Percentiles rank a stretch among this genome's conserved stretches.
Evolutionary conservation across 2,797 vertebrate genomes (phyloP).

Genomic region (Hydrophis major): DNA sequence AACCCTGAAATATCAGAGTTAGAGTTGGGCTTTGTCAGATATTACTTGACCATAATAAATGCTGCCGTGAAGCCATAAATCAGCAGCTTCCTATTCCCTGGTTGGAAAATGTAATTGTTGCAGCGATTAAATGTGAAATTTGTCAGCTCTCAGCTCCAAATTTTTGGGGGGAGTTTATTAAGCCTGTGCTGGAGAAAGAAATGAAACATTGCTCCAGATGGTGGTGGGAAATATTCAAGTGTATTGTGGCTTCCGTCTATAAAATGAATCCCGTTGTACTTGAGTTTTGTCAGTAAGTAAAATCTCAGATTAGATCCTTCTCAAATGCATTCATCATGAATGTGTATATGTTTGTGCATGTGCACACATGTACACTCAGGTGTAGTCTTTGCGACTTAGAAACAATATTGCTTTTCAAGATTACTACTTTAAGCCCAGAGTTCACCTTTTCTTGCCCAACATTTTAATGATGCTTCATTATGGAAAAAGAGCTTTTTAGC

Average conservation of each 20-base stretch:
- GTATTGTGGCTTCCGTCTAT: background rate
- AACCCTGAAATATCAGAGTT: background rate
- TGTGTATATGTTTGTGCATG: background rate
- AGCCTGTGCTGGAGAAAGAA: background rate
- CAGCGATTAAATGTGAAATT: background rate
- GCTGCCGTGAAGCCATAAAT: background rate
- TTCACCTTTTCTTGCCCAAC: background rate
- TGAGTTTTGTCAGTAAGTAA: slow-evolving; percentile 1
- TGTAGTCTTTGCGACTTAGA: background rate
- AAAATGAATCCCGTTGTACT: background rate
- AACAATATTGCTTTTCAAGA: background rate
- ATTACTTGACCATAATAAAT: background rate
- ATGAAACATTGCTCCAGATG: background rate
- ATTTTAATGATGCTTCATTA: background rate
- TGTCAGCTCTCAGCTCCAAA: background rate
- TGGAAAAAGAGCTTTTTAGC: background rate
- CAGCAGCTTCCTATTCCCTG: background rate
- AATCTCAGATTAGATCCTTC: background rate
- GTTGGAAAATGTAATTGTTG: background rate
- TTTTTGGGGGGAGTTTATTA: background rate
- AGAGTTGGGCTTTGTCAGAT: background rate
- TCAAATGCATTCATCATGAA: slow-evolving; percentile 1
- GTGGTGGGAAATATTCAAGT: background rate
- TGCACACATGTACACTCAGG: background rate
- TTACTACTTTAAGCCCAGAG: background rate